Evolutionary conservation across 2,113 vertebrate species (phyloP), one percentile per base, ranked within the genome.

Genomic region (Proterorhinus semilunaris): DNA sequence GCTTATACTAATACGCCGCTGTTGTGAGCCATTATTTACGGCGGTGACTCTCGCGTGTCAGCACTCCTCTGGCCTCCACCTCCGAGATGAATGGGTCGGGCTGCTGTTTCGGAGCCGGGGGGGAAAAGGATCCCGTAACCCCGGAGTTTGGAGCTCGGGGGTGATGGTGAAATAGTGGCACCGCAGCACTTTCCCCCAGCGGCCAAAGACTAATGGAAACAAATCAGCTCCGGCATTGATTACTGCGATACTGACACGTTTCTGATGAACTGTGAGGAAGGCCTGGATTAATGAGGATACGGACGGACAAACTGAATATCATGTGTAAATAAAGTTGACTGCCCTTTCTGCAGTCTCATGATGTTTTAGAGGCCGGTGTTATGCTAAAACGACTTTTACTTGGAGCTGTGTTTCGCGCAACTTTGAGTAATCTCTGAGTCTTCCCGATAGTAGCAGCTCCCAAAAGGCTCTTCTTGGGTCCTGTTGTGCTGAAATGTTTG

Each of bases 1-100:
- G 88, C 94, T 95, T 94, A 93, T 91, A 93, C 90, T 94, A 95
- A 94, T 94, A 94, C 88, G 86, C 90, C 79, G 74, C 76, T 80
- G 80, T 86, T 83, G 86, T 80, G 71, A 76, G 44, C 67, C 71
- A 87, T 92, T 90, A 88, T 89, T 92, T 91, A 91, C 75, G 51
- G 69, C 17, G 44, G 71, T 83, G 74, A 70, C 74, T 89, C 87
- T 76, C 86, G 87, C 76, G 47, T 81, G 88, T 92, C 90, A 92
- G 91, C 90, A 82, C 66, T 89, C 87, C 84, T 81, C 68, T 68
- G 27, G 63, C 62, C 70, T 48, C 36, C 10, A 76, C 67, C 66
- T 62, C n/a, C n/a, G 54, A 79, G 83, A 91, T 90, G 59, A 89
- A 91, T 83, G 45, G 74, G 57, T 36, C 27, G 27, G 4, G 27